Evolutionary conservation across 2,797 vertebrate species (phyloP).

Genomic region (Telmatherina bonti): DNA sequence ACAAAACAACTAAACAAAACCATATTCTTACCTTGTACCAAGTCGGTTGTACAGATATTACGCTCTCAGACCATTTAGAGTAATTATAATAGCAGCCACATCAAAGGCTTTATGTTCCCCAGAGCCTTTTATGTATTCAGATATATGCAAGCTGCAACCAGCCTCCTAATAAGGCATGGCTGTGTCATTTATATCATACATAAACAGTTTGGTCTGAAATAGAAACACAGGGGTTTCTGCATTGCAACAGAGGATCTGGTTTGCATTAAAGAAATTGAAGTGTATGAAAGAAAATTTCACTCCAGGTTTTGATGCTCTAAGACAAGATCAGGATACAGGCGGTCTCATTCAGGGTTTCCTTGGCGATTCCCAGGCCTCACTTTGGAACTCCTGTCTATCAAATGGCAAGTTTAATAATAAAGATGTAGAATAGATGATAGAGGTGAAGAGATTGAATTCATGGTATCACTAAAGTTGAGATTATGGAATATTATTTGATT

Average conservation of each 20-base stretch:
- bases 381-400: conserved; percentile 3
- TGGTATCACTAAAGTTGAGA: neutral
- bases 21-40: neutral
- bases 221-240: neutral
- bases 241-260: neutral
- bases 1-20: conserved; percentile 1
- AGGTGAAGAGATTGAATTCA: neutral
- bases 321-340: neutral
- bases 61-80: neutral
- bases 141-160: conserved; percentile 21
- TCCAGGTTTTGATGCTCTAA: neutral
- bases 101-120: conserved; percentile 17
- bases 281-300: neutral
- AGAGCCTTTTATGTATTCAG: conserved; percentile 4
- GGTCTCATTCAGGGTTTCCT: neutral
- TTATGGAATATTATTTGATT: conserved; percentile 13
- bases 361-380: neutral
- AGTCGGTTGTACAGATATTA: conserved; percentile 2
- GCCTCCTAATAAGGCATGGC: conserved; percentile 12
- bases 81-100: conserved; percentile 23
- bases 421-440: neutral
- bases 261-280: neutral
- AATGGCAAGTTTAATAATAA: neutral
- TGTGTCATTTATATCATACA: neutral
- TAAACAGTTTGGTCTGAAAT: conserved; percentile 8